Conservation (phyloP, 2,888 invertebrate genomes). For the Nephrotoma appendiculata region DNA sequence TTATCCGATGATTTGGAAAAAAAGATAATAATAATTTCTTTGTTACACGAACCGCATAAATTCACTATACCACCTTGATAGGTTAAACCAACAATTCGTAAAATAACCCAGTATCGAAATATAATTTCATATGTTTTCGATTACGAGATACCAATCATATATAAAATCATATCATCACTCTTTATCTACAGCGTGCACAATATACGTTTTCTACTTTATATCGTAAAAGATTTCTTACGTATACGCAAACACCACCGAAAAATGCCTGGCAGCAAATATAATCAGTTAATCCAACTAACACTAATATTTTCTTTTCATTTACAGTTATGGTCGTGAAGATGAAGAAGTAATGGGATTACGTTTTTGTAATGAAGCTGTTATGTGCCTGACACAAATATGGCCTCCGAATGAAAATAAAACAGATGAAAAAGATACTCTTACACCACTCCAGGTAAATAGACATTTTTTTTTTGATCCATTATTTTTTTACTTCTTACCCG, state of each 20-base stretch:
- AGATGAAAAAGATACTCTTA: conserved; percentile 35
- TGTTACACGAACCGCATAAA: not conserved
- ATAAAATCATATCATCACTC: no score
- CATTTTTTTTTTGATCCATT: no score
- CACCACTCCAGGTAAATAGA: conserved; percentile 57
- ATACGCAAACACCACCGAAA: not conserved
- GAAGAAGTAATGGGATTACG: conserved; percentile 96
- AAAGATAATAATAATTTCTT: not conserved
- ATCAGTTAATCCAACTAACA: not conserved
- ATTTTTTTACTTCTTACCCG: no score
- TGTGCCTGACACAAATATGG: conserved; percentile 79
- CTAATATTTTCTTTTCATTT: not conserved
- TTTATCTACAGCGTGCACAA: no score
- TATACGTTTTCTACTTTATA: not conserved
- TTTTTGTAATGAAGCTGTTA: conserved; percentile 94
- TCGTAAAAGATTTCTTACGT: not conserved
- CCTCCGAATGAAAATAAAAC: conserved; percentile 34
- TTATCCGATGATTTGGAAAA: not conserved
- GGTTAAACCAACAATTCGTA: not conserved
- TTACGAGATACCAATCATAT: not conserved
- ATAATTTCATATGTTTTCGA: not conserved
- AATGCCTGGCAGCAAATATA: not conserved
- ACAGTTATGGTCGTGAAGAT: conserved; percentile 86
- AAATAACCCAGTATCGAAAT: not conserved
- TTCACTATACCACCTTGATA: not conserved